Conservation (phyloP, 2,888 invertebrate species). For the Drosophila fungiperda region DNA sequence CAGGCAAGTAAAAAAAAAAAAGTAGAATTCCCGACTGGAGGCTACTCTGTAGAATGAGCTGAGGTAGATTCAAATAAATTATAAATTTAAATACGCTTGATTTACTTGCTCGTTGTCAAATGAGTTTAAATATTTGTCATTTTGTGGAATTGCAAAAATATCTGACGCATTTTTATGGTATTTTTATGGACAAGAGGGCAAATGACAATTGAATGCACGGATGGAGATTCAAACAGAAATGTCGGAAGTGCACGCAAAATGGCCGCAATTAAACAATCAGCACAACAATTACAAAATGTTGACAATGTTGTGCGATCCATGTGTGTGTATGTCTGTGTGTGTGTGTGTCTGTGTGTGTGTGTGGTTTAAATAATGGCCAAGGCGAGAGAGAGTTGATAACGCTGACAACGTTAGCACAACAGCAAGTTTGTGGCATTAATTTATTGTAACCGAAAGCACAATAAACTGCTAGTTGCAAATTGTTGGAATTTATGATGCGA, state of each 20-base stretch:
- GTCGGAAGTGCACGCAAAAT: slow-evolving; percentile 74
- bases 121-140: not conserved
- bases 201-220: slow-evolving; percentile 31
- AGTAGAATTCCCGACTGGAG: not conserved
- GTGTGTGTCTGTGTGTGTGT: slow-evolving; percentile 4
- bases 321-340: slow-evolving; percentile 1
- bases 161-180: slow-evolving; percentile 6
- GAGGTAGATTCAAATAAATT: not conserved
- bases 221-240: slow-evolving; percentile 25
- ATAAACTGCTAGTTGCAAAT: slow-evolving; percentile 58
- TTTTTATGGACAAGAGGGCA: not conserved
- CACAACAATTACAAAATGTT: slow-evolving; percentile 74
- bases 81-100: not conserved
- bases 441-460: slow-evolving; percentile 69
- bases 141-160: not conserved
- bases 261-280: slow-evolving; percentile 80
- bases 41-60: slow-evolving; percentile 10
- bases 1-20: slow-evolving; percentile 10
- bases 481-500: slow-evolving; percentile 52
- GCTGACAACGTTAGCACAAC: slow-evolving; percentile 71
- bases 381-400: slow-evolving; percentile 52
- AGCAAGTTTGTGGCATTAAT: slow-evolving; percentile 75
- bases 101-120: not conserved
- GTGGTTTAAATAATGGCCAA: slow-evolving; percentile 16
- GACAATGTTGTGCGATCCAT: slow-evolving; percentile 36